Evolutionary conservation across 2,888 invertebrate species (phyloP).

Genomic region (Tiliacea citrago): DNA sequence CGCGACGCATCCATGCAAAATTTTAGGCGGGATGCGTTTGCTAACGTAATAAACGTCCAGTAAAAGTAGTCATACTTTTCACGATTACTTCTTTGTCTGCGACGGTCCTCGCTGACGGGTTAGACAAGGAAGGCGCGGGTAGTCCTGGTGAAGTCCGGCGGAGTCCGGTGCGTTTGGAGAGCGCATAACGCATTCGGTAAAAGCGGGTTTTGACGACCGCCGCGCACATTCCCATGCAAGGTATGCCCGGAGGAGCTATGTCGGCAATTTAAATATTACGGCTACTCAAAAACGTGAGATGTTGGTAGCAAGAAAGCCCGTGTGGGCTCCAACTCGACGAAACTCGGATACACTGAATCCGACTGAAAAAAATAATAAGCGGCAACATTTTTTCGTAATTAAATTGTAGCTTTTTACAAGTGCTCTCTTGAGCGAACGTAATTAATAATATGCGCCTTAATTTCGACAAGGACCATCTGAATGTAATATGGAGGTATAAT

Average conservation of each 20-base stretch:
- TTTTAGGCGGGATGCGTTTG: slow-evolving; percentile 90
- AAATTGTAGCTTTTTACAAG: slow-evolving; percentile 84
- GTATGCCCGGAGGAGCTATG: slow-evolving; percentile 89
- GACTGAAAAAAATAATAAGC: slow-evolving; percentile 84
- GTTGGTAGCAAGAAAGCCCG: slow-evolving; percentile 87
- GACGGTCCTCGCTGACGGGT: slow-evolving; percentile 73
- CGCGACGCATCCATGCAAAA: slow-evolving; percentile 90
- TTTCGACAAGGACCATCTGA: slow-evolving; percentile 76
- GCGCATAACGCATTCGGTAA: slow-evolving; percentile 87
- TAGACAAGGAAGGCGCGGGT: slow-evolving; percentile 83
- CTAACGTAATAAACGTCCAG: slow-evolving; percentile 83
- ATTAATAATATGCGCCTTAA: slow-evolving; percentile 85
- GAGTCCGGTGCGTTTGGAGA: slow-evolving; percentile 82
- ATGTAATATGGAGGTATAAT: slow-evolving; percentile 81
- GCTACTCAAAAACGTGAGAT: slow-evolving; percentile 90
- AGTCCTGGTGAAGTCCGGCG: slow-evolving; percentile 47
- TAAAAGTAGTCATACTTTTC: slow-evolving; percentile 84
- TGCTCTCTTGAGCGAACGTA: slow-evolving; percentile 74
- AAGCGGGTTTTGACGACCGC: slow-evolving; percentile 88
- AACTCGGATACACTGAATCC: slow-evolving; percentile 85
- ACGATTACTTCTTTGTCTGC: slow-evolving; percentile 82
- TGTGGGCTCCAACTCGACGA: slow-evolving; percentile 85
- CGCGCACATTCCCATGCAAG: slow-evolving; percentile 89
- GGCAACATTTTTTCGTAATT: slow-evolving; percentile 87
- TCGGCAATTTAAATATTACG: slow-evolving; percentile 90